Conservation (phyloP, 2,113 vertebrate genomes). For the Ivindomyrus marchei region DNA sequence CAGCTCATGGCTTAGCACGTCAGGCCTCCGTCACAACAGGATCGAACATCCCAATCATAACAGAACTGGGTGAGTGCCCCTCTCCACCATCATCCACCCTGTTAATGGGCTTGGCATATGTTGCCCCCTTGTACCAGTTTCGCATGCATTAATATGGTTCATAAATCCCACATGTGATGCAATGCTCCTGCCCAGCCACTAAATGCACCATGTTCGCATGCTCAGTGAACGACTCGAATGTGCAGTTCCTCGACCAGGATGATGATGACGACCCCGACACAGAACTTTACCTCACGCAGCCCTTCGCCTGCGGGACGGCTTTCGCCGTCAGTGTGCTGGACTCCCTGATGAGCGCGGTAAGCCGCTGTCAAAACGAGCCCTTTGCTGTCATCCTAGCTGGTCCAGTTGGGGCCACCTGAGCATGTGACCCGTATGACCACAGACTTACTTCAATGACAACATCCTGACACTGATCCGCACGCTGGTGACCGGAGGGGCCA, state of each 20-base stretch:
- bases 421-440: slow-evolving; percentile 20
- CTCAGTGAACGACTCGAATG: slow-evolving; percentile 96
- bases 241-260: slow-evolving; percentile 99
- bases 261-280: slow-evolving; percentile 98
- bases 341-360: slow-evolving; percentile 98
- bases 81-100: not conserved
- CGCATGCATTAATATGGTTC: not conserved
- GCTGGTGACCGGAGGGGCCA: slow-evolving; percentile 95
- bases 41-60: slow-evolving; percentile 98
- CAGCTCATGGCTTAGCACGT: slow-evolving; percentile 87
- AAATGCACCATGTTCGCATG: slow-evolving; percentile 31
- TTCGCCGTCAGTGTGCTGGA: slow-evolving; percentile 97
- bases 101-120: not conserved
- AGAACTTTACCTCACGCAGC: slow-evolving; percentile 96
- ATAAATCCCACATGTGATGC: not conserved
- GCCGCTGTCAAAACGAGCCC: slow-evolving; percentile 34
- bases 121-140: not conserved
- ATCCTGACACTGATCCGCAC: slow-evolving; percentile 98
- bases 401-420: not conserved
- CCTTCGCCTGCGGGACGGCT: slow-evolving; percentile 94
- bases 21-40: slow-evolving; percentile 94
- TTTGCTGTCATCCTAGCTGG: not conserved
- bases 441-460: slow-evolving; percentile 99
- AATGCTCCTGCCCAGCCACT: not conserved
- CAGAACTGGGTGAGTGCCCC: slow-evolving; percentile 83